These are phyloP conservation scores for Ferrisia virgata DNA, from an alignment of 2,888 invertebrate species.

Conservation along the genomic window DNA sequence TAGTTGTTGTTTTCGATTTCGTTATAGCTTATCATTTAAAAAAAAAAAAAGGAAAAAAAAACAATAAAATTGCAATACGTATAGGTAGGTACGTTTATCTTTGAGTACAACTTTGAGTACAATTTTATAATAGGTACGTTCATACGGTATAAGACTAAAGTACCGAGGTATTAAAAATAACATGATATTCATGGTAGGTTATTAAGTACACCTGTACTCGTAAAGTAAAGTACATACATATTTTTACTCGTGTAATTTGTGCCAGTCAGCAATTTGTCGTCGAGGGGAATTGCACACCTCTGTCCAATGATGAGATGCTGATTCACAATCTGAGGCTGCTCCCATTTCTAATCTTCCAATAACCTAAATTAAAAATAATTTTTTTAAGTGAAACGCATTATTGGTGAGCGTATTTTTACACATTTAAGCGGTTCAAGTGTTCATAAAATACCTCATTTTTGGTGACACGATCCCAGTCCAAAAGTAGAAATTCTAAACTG, in stretches of 20 bases:
- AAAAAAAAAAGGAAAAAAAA: neutral
- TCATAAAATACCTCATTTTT: constrained; percentile 98
- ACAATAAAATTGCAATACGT: neutral
- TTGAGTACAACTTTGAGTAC: too few species aligned
- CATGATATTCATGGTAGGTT: neutral
- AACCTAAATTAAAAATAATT: constrained; percentile 61
- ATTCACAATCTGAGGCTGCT: constrained; percentile 67
- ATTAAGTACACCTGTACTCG: neutral
- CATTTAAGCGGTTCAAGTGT: too few species aligned
- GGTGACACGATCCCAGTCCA: constrained; percentile 97
- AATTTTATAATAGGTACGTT: neutral
- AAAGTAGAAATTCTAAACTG: constrained; percentile 79
- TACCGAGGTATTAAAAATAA: neutral
- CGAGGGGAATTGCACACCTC: constrained; percentile 96
- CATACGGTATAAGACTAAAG: constrained; percentile 10
- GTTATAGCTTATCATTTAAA: neutral
- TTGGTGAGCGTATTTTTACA: too few species aligned
- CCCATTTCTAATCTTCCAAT: constrained; percentile 94
- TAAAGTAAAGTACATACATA: neutral
- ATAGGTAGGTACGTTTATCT: neutral
- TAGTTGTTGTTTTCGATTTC: neutral
- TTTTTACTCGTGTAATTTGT: constrained; percentile 87
- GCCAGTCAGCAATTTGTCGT: constrained; percentile 99
- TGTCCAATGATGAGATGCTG: constrained; percentile 92
- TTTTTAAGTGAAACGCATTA: too few species aligned